phyloP scores from a whole-genome alignment of 2,113 vertebrate species.

The Porphyrio hochstetteri region DNA sequence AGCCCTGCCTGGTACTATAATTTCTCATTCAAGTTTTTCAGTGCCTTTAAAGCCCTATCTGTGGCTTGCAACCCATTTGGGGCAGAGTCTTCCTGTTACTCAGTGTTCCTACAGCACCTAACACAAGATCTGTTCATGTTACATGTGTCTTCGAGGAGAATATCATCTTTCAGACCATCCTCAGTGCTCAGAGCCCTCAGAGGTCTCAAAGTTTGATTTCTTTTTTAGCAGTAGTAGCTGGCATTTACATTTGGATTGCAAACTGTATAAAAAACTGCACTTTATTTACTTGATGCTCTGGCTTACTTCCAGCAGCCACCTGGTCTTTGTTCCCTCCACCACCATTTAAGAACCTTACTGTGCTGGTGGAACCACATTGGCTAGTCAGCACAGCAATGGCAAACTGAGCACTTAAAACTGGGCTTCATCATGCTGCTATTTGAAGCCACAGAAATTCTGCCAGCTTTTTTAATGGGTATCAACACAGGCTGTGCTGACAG shows the following conservation, averaged over 20 bases:
- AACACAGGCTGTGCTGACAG: not conserved
- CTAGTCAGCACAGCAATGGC: not conserved
- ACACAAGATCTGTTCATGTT: not conserved
- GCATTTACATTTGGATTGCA: not conserved
- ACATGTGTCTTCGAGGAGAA: fast-evolving
- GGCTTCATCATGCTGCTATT: not conserved
- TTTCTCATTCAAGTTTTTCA: not conserved
- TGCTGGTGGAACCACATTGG: not conserved
- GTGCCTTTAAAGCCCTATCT: not conserved
- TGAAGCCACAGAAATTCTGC: not conserved
- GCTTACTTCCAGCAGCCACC: not conserved
- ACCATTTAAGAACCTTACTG: not conserved
- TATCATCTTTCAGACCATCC: not conserved
- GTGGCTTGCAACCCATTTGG: not conserved
- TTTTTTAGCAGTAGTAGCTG: not conserved
- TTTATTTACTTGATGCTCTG: not conserved
- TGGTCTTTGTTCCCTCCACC: not conserved
- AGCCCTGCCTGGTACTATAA: not conserved
- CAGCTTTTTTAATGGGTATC: not conserved
- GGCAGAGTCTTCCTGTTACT: not conserved
- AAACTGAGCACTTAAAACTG: not conserved
- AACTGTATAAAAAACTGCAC: not conserved
- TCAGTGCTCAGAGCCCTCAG: not conserved
- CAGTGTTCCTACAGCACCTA: no score
- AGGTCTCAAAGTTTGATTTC: not conserved